phyloP scores from a whole-genome alignment of 2,888 invertebrate genomes.

The Apamea epomidion region DNA sequence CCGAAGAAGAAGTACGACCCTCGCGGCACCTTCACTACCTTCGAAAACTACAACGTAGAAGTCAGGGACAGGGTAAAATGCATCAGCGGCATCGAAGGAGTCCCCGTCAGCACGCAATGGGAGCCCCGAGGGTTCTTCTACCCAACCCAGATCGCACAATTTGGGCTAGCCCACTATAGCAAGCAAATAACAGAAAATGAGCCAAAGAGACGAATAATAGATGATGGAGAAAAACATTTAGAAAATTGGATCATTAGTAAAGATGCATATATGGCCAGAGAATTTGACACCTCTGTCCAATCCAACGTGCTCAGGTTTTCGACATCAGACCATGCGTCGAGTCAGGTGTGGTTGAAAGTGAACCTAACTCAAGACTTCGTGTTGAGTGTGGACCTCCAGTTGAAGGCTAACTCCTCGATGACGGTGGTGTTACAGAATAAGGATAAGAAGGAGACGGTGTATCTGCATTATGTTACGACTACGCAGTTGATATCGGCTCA shows the following conservation, averaged over 20 bases:
- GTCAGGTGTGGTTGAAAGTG: slow-evolving; percentile 92
- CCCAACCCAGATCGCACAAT: slow-evolving; percentile 99
- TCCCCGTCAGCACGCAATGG: slow-evolving; percentile 99
- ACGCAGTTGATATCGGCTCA: slow-evolving; percentile 93
- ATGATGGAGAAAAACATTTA: slow-evolving; percentile 93
- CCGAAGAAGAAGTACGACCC: slow-evolving; percentile 97
- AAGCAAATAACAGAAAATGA: slow-evolving; percentile 97
- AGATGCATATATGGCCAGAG: slow-evolving; percentile 92
- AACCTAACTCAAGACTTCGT: slow-evolving; percentile 92
- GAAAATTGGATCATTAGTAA: slow-evolving; percentile 94
- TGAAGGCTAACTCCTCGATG: slow-evolving; percentile 95
- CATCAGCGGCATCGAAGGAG: slow-evolving; percentile 97
- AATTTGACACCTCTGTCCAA: slow-evolving; percentile 90
- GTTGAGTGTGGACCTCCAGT: slow-evolving; percentile 93
- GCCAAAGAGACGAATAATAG: slow-evolving; percentile 93
- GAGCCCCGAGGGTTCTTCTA: slow-evolving; percentile 98
- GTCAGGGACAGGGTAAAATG: slow-evolving; percentile 98
- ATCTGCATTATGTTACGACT: slow-evolving; percentile 95
- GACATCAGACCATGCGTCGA: slow-evolving; percentile 92
- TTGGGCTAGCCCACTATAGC: slow-evolving; percentile 98
- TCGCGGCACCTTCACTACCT: slow-evolving; percentile 97
- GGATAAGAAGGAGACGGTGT: slow-evolving; percentile 94
- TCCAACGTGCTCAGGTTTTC: slow-evolving; percentile 93
- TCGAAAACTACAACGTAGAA: slow-evolving; percentile 99
- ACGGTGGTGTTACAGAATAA: slow-evolving; percentile 94